Percentiles rank a stretch among this genome's conserved stretches.
Conservation (phyloP, 2,797 vertebrate species). For the Myiotriccus ornatus region DNA sequence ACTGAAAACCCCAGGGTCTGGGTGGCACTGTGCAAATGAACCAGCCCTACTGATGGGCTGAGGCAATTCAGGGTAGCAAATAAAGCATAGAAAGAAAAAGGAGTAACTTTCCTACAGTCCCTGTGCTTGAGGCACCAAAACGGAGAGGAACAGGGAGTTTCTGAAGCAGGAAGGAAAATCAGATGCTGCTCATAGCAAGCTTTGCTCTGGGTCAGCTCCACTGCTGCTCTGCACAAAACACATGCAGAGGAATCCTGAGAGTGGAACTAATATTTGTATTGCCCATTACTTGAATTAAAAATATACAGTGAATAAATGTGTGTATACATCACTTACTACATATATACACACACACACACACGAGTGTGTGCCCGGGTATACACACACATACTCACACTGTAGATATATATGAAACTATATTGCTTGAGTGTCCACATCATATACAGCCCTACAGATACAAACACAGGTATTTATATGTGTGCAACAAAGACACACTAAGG, state of each 20-base stretch:
- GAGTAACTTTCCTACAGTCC: not conserved
- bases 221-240: slow-evolving; percentile 16
- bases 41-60: not conserved
- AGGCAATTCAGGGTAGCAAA: not conserved
- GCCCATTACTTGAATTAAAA: slow-evolving; percentile 62
- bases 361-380: not conserved
- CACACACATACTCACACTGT: slow-evolving; percentile 5
- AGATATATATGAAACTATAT: not conserved
- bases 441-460: slow-evolving; percentile 46
- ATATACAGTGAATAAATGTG: slow-evolving; percentile 25
- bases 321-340: not conserved
- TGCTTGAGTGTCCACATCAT: slow-evolving; percentile 65
- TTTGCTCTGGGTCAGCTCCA: not conserved
- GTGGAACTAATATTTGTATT: not conserved
- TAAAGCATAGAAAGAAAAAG: not conserved
- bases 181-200: not conserved
- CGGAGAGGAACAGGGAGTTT: not conserved
- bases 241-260: not conserved
- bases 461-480: slow-evolving; percentile 42
- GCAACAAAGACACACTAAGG: not conserved
- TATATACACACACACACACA: not conserved
- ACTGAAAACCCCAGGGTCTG: not conserved
- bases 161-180: not conserved
- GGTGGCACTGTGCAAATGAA: not conserved
- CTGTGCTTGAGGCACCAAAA: not conserved